Evolutionary conservation across 2,113 vertebrate genomes (phyloP).

Genomic region (Ranitomeya imitator): DNA sequence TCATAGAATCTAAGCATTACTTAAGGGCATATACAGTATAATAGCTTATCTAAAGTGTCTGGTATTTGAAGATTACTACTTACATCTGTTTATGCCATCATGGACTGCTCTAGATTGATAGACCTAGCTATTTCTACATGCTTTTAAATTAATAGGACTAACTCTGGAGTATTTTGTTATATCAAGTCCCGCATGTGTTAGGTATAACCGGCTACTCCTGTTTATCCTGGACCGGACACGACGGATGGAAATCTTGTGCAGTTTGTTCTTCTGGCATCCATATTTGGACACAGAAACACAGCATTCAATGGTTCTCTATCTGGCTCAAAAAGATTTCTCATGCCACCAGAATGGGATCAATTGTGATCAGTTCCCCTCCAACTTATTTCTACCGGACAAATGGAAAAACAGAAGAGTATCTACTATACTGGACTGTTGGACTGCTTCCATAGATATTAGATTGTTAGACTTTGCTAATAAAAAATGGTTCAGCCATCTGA

Average conservation of each 20-base stretch:
- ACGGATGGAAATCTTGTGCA: background rate
- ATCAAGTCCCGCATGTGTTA: background rate
- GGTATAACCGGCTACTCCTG: too few species aligned
- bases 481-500: too few species aligned
- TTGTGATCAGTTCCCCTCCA: too few species aligned
- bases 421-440: too few species aligned
- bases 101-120: background rate
- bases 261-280: background rate
- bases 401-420: too few species aligned
- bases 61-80: constrained; percentile 3
- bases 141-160: background rate
- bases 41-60: background rate
- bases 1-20: background rate
- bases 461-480: too few species aligned
- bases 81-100: background rate
- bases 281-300: background rate
- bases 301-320: background rate
- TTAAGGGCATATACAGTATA: background rate
- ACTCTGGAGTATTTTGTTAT: background rate
- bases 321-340: too few species aligned
- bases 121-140: background rate
- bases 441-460: too few species aligned
- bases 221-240: too few species aligned
- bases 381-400: too few species aligned
- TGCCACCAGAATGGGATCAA: too few species aligned